A percentile compares a stretch with the other conserved stretches of the same genome.
Evolutionary conservation across 2,888 invertebrate species (phyloP).

Genomic region (Caenorhabditis angaria): DNA sequence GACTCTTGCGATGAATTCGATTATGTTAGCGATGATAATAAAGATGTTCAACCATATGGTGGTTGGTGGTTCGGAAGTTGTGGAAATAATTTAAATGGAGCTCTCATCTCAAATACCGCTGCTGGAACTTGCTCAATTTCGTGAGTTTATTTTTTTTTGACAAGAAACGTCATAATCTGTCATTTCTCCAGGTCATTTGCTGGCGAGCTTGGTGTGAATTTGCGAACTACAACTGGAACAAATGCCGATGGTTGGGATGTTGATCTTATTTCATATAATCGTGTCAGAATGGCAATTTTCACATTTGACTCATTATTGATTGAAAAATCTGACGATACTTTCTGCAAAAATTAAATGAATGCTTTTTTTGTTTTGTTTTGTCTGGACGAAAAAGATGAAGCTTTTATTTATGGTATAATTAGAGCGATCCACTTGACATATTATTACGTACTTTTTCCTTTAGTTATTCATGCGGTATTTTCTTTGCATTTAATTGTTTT

Average conservation of each 20-base stretch:
- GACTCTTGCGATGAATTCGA: conserved; percentile 30
- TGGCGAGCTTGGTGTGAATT: conserved; percentile 17
- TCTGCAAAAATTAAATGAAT: conserved; percentile 6
- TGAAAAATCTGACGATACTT: conserved; percentile 11
- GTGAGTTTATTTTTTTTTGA: background rate
- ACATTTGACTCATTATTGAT: conserved; percentile 23
- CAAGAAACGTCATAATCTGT: background rate
- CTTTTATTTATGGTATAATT: background rate
- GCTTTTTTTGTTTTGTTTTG: too few relatives aligned
- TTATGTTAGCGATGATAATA: conserved; percentile 14
- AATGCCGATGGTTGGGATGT: conserved; percentile 26
- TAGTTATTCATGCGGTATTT: background rate
- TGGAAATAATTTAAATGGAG: conserved; percentile 52
- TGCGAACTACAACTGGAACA: conserved; percentile 26
- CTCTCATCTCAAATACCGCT: background rate
- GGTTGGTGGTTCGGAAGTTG: conserved; percentile 60
- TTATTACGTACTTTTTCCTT: conserved; percentile 1
- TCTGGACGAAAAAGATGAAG: too few relatives aligned
- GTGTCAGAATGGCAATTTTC: conserved; percentile 52
- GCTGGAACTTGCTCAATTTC: conserved; percentile 7
- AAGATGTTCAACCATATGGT: conserved; percentile 11
- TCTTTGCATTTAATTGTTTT: background rate
- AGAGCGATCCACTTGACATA: conserved; percentile 1
- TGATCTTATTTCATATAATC: conserved; percentile 30
- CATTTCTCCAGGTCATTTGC: conserved; percentile 12